Evolutionary conservation across 2,797 vertebrate genomes (phyloP).

Genomic region (Pagetopsis macropterus): DNA sequence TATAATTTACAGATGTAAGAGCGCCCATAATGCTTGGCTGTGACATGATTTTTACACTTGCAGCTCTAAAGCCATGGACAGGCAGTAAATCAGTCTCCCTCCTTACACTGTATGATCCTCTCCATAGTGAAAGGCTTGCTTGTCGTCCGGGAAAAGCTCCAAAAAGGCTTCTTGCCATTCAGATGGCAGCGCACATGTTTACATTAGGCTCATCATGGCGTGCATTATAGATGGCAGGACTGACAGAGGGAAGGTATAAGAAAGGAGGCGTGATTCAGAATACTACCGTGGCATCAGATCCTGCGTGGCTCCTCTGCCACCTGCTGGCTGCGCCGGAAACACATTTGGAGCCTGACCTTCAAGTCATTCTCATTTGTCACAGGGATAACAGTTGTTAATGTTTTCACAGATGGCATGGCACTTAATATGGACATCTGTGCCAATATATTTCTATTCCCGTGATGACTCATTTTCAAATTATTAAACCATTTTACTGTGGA

Average conservation of each 20-base stretch:
- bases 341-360: slow-evolving; percentile 71
- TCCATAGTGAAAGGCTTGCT: slow-evolving; percentile 34
- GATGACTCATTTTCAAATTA: slow-evolving; percentile 74
- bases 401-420: slow-evolving; percentile 80
- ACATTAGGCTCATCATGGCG: slow-evolving; percentile 45
- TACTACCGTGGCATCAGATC: neutral
- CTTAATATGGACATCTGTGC: slow-evolving; percentile 78
- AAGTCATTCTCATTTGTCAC: slow-evolving; percentile 75
- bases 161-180: slow-evolving; percentile 42
- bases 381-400: slow-evolving; percentile 71
- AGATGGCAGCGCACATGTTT: slow-evolving; percentile 47
- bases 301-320: slow-evolving; percentile 62
- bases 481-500: slow-evolving; percentile 61
- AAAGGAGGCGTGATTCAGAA: slow-evolving; percentile 30
- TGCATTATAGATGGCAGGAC: slow-evolving; percentile 55
- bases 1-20: slow-evolving; percentile 72
- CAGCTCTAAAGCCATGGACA: slow-evolving; percentile 42
- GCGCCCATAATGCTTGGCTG: slow-evolving; percentile 54
- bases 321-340: slow-evolving; percentile 64
- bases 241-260: slow-evolving; percentile 17
- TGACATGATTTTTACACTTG: slow-evolving; percentile 62
- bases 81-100: slow-evolving; percentile 54
- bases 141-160: slow-evolving; percentile 40
- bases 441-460: slow-evolving; percentile 70
- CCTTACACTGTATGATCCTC: slow-evolving; percentile 24